Evolutionary conservation across 2,888 invertebrate genomes (phyloP), one percentile per base, ranked within the genome.

Genomic region (Sycophila texana): DNA sequence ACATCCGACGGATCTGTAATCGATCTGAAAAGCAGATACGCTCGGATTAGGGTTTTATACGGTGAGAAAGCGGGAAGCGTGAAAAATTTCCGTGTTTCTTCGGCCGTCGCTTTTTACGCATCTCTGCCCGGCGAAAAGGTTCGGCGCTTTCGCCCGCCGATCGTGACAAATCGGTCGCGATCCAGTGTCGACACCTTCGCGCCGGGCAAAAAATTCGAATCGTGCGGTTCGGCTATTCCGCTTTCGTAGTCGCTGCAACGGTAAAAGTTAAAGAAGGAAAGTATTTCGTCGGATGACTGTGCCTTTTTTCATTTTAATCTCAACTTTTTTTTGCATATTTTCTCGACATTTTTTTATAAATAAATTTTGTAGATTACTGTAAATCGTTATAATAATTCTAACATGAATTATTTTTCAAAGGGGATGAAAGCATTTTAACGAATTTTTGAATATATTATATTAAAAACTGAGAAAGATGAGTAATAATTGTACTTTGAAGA

Each of bases 21-120:
- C 63, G 47, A 60, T 79, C 67, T 79, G 66, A 72, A 70, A 77
- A 70, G 22, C 39, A 53, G 74, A 49, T 26, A 60, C 70, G 70
- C 71, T 70, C 22, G 57, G 61, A 70, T 77, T 74, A n/a, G 71
- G 71, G n/a, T 47, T 77, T 81, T 81, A 81, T 81, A 77, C 58
- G 20, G 20, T 39, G 80, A 68, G 80, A 80, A 73, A 76, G 76
- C 84, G 30, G 30, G n/a, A 74, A 51, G 55, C 53, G 26, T 70
- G 63, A 70, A 22, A 47, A 26, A 61, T 78, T 73, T 78, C 77
- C 73, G 70, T 49, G 49, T 72, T 73, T 78, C 58, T 78, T 78
- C 4, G 16, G 2, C 14, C 3, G 47, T 26, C n/a, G 30, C 39
- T 75, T 75, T 71, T 77, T 55, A 70, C 55, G 70, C 76, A 55